Conservation (phyloP, 2,113 vertebrate species). For the Gracilinanus agilis region DNA sequence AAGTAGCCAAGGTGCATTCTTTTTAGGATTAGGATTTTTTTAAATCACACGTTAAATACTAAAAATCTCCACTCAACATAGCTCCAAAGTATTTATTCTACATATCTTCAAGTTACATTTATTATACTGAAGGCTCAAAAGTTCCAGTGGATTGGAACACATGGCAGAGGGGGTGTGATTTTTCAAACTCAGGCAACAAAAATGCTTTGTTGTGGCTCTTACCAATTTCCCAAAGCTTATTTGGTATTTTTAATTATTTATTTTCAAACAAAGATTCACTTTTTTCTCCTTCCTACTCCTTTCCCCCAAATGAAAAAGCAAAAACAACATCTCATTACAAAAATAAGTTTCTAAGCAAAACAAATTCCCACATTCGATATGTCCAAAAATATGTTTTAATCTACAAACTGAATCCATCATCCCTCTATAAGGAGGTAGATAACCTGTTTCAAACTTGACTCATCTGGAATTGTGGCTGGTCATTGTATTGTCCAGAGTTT, state of each 20-base stretch:
- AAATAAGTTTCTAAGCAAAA: neutral
- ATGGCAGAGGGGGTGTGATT: neutral
- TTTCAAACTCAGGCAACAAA: neutral
- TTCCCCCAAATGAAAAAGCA: neutral
- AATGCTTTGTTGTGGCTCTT: neutral
- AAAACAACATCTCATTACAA: neutral
- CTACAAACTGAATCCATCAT: neutral
- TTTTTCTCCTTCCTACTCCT: neutral
- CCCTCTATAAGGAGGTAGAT: neutral
- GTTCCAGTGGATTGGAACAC: neutral
- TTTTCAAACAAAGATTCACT: neutral
- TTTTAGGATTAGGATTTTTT: neutral
- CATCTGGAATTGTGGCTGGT: neutral
- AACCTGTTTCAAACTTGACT: neutral
- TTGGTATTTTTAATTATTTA: neutral
- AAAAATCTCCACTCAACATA: neutral
- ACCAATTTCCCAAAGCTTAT: neutral
- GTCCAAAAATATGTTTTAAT: neutral
- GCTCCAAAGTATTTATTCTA: neutral
- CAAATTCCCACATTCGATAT: neutral
- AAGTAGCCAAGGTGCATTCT: neutral
- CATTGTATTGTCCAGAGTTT: neutral
- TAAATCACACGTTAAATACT: neutral
- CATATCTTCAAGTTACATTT: neutral
- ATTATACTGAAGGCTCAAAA: neutral